These are phyloP conservation scores for Neoitamus cyanurus DNA, from an alignment of 2,888 invertebrate genomes.

Conservation along the genomic window DNA sequence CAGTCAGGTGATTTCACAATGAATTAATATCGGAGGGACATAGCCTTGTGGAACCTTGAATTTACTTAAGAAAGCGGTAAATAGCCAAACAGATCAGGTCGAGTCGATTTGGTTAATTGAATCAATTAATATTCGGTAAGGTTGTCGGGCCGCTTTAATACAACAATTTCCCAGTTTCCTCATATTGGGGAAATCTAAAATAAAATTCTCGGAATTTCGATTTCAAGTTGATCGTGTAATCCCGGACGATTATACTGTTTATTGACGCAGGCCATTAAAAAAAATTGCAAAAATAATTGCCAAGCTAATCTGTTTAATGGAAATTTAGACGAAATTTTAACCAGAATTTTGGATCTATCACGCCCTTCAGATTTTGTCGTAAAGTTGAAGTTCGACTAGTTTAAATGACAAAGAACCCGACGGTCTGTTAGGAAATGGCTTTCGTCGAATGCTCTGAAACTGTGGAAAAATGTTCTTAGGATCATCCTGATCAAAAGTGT, in stretches of 20 bases:
- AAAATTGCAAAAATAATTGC: not conserved
- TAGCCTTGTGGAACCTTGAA: conserved; percentile 11
- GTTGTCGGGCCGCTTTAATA: not conserved
- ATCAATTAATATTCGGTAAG: not conserved
- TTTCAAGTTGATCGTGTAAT: not conserved
- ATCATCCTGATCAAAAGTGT: too few relatives aligned
- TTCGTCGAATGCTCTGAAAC: too few relatives aligned
- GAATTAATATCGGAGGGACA: not conserved
- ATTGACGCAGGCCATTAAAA: not conserved
- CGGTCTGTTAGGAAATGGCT: too few relatives aligned
- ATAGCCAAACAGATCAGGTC: not conserved
- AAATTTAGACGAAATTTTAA: too few relatives aligned
- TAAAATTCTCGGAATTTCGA: not conserved
- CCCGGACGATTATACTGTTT: not conserved
- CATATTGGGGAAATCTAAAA: not conserved
- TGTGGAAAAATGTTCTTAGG: too few relatives aligned
- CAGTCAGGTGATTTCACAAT: conserved; percentile 20
- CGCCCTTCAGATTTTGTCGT: too few relatives aligned
- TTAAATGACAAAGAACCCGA: too few relatives aligned
- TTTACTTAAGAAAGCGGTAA: conserved; percentile 13
- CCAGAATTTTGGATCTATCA: too few relatives aligned
- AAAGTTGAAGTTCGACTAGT: too few relatives aligned
- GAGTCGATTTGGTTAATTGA: not conserved
- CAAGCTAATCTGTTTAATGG: too few relatives aligned
- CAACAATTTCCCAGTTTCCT: not conserved